Evolutionary conservation across 2,888 invertebrate genomes (phyloP), one percentile per base, ranked within the genome.

Genomic region (Thereva nobilitata): DNA sequence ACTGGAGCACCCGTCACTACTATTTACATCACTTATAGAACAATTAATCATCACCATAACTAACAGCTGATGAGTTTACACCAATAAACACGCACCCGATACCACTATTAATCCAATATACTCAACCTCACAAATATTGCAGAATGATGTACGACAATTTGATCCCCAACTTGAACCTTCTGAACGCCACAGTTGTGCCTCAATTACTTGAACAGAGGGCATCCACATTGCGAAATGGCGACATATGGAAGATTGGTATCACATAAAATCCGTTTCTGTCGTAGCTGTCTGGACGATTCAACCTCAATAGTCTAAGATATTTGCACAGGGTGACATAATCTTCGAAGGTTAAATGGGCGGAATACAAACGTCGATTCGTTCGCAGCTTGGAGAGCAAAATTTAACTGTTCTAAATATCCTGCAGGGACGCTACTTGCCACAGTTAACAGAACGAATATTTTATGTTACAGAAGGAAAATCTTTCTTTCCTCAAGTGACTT

Each of bases 41-140:
- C 70, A 68, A 70, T 70, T 70, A 64, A 70, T 70, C 67, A 70
- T 70, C 50, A 70, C 70, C 70, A 70, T 70, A 47, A 64, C 61
- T 56, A 23, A 41, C 45, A 38, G 47, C 37, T 49, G 37, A 34
- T 59, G 23, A 38, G 45, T 2, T 9, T 40, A 63, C n/a, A 42
- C 34, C n/a, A 57, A 41, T 55, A 40, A 45, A 47, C 38, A 56
- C 34, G n/a, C 45, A 45, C 9, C 47, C 37, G 9, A 37, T 59
- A 49, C 10, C 49, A 59, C 59, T 59, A 59, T 59, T 59, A 59
- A 59, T 59, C 59, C 59, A 47, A 47, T 59, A 10, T 59, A 59
- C 45, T 59, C 45, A 59, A 59, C 8, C 55, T 12, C n/a, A 37
- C 37, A 49, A 35, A 7, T 47, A 38, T 47, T 45, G 47, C 49